phyloP scores from a whole-genome alignment of 2,797 vertebrate species.

The Hyperoplus lanceolatus region DNA sequence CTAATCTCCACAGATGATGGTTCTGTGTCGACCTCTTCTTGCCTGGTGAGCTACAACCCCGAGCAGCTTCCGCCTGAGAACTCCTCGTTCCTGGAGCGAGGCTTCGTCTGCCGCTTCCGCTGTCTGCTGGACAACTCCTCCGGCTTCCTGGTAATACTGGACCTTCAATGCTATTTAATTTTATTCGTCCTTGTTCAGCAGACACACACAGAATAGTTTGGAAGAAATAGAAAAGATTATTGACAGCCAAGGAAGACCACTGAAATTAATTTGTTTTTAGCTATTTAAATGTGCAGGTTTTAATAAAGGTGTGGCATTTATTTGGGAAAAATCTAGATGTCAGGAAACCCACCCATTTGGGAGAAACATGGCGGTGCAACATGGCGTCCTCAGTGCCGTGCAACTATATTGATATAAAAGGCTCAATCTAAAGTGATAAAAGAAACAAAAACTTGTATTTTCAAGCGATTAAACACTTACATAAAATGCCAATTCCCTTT shows the following conservation, averaged over 20 bases:
- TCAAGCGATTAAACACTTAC: too few relatives aligned
- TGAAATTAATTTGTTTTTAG: background rate
- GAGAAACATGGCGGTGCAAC: too few relatives aligned
- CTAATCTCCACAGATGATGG: constrained; percentile 63
- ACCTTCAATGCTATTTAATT: background rate
- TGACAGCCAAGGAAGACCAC: background rate
- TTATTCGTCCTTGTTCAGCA: background rate
- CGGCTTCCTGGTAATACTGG: constrained; percentile 86
- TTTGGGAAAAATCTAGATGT: too few relatives aligned
- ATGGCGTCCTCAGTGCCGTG: too few relatives aligned
- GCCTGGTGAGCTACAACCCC: constrained; percentile 55
- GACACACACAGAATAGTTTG: background rate
- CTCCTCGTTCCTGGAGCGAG: constrained; percentile 83
- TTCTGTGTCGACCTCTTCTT: constrained; percentile 31
- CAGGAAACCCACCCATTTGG: too few relatives aligned
- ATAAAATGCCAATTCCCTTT: too few relatives aligned
- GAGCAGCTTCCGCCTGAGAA: constrained; percentile 76
- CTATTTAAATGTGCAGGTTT: too few relatives aligned
- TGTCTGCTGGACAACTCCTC: constrained; percentile 90
- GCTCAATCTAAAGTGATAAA: too few relatives aligned
- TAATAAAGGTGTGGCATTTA: too few relatives aligned
- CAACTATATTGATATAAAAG: too few relatives aligned
- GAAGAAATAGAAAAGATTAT: background rate
- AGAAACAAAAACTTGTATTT: too few relatives aligned
- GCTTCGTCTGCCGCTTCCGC: constrained; percentile 89